Evolutionary conservation across 2,888 invertebrate genomes (phyloP).

Genomic region (Apoderus coryli): DNA sequence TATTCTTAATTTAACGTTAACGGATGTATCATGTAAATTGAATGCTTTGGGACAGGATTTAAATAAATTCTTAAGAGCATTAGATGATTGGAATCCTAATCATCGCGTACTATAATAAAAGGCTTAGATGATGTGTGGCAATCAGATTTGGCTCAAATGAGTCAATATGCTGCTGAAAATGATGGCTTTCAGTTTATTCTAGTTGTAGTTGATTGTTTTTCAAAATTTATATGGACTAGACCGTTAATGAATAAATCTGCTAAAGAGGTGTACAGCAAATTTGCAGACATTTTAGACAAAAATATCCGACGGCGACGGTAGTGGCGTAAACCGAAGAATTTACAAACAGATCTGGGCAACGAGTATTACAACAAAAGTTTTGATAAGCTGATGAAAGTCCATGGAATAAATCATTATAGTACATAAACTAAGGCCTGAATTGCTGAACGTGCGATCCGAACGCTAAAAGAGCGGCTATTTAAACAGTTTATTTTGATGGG

Average conservation of each 20-base stretch:
- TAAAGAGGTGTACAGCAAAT: not conserved
- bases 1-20: too few relatives aligned
- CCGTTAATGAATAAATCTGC: slow-evolving; percentile 13
- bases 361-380: slow-evolving; percentile 8
- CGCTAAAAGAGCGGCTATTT: not conserved
- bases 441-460: not conserved
- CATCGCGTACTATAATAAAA: slow-evolving; percentile 24
- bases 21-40: too few relatives aligned
- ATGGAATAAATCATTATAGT: slow-evolving; percentile 7
- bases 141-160: slow-evolving; percentile 29
- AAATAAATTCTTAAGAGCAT: too few relatives aligned
- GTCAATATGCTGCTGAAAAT: slow-evolving; percentile 22
- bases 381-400: slow-evolving; percentile 4
- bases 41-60: too few relatives aligned
- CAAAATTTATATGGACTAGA: slow-evolving; percentile 27
- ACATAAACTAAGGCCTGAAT: slow-evolving; percentile 4
- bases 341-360: slow-evolving; percentile 7
- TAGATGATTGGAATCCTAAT: too few relatives aligned
- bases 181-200: slow-evolving; percentile 25
- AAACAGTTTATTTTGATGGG: too few relatives aligned
- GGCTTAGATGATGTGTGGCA: slow-evolving; percentile 31
- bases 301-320: too few relatives aligned
- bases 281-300: too few relatives aligned
- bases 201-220: slow-evolving; percentile 27
- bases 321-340: slow-evolving; percentile 4